Conservation (phyloP, 2,888 invertebrate species). For the Mellilla xanthometata region DNA sequence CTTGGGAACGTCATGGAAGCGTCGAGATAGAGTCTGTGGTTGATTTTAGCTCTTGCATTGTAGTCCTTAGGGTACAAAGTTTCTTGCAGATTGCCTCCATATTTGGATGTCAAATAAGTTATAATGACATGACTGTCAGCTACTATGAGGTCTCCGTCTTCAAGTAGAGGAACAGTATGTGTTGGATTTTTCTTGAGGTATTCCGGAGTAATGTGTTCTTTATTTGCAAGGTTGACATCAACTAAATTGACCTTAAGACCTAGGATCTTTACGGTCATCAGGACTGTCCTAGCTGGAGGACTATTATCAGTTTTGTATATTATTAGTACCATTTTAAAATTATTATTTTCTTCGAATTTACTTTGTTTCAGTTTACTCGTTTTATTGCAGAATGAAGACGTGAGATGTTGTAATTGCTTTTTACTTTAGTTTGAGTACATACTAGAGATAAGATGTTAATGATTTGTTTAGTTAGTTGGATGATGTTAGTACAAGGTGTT, state of each 20-base stretch:
- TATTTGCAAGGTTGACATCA: neutral
- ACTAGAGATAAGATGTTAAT: too few species aligned
- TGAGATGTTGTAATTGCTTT: too few species aligned
- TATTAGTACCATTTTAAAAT: neutral
- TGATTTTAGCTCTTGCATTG: constrained; percentile 1
- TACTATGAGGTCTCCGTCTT: neutral
- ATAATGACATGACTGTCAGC: constrained; percentile 6
- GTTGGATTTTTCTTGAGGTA: constrained; percentile 2
- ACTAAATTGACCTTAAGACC: neutral
- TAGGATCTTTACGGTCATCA: neutral
- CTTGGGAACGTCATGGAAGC: neutral
- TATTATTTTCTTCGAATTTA: too few species aligned
- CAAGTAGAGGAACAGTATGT: constrained; percentile 4
- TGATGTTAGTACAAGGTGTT: too few species aligned
- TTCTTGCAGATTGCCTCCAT: neutral
- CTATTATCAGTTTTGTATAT: neutral
- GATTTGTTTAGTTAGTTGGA: too few species aligned
- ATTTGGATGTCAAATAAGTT: constrained; percentile 1
- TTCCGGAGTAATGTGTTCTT: constrained; percentile 7
- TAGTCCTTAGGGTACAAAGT: constrained; percentile 1
- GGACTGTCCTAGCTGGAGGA: constrained; percentile 5
- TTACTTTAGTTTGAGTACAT: too few species aligned
- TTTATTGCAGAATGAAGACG: too few species aligned
- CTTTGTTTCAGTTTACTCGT: too few species aligned
- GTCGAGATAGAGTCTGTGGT: constrained; percentile 1